A percentile compares a stretch with the other conserved stretches of the same genome.
Evolutionary conservation across 2,113 vertebrate species (phyloP).

Genomic region (Pelobates fuscus): DNA sequence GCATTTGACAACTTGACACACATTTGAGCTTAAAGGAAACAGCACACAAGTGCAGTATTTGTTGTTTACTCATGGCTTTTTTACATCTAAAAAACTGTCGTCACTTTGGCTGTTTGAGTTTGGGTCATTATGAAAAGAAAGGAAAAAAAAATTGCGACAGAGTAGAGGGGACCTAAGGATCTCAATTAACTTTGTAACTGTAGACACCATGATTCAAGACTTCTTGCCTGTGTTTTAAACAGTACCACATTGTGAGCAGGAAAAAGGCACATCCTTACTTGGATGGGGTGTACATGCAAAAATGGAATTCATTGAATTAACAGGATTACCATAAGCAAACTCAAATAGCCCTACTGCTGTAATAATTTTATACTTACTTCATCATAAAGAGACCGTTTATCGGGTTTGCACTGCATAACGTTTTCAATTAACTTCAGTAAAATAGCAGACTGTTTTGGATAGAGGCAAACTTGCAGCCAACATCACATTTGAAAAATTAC

Average conservation of each 20-base stretch:
- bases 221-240: slow-evolving; percentile 13
- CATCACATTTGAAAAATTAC: background rate
- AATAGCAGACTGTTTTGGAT: background rate
- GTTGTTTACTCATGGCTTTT: slow-evolving; percentile 9
- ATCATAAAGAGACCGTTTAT: background rate
- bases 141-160: background rate
- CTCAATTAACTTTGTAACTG: slow-evolving; percentile 35
- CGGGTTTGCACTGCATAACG: slow-evolving; percentile 4
- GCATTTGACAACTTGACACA: slow-evolving; percentile 32
- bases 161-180: slow-evolving; percentile 13
- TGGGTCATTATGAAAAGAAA: slow-evolving; percentile 5
- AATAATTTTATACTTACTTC: slow-evolving; percentile 20
- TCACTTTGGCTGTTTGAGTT: slow-evolving; percentile 3
- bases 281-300: background rate
- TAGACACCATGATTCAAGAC: slow-evolving; percentile 14
- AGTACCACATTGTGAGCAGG: slow-evolving; percentile 28
- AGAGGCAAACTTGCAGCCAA: background rate
- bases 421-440: background rate
- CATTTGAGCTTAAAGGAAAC: slow-evolving; percentile 6
- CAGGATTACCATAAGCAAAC: slow-evolving; percentile 40
- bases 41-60: accelerated
- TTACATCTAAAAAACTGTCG: slow-evolving; percentile 6
- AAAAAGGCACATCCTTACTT: background rate
- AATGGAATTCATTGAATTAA: slow-evolving; percentile 21
- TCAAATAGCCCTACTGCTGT: slow-evolving; percentile 15